Evolutionary conservation across 2,113 vertebrate species (phyloP).

Genomic region (Marcusenius ussheri): DNA sequence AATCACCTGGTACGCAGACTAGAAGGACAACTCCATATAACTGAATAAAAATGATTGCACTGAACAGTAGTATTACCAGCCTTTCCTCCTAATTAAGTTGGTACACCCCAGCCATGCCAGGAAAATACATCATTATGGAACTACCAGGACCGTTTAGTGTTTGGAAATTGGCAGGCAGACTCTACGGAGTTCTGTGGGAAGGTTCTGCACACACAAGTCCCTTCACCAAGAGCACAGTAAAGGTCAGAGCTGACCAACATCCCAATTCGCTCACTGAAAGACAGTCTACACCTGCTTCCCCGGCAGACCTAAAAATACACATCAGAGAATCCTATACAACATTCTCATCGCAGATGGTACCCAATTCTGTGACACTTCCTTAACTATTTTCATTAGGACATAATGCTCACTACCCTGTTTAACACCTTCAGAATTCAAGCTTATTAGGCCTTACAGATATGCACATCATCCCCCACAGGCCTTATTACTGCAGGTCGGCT

Average conservation of each 20-base stretch:
- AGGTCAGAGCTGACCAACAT: neutral
- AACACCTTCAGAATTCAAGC: neutral
- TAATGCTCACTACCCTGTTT: neutral
- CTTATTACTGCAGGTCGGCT: neutral
- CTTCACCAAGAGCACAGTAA: neutral
- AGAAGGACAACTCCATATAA: neutral
- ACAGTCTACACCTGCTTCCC: neutral
- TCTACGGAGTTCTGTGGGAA: neutral
- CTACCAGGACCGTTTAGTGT: neutral
- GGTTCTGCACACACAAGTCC: neutral
- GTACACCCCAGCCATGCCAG: neutral
- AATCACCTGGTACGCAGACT: neutral
- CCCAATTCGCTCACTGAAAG: neutral
- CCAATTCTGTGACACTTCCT: neutral
- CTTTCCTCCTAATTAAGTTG: neutral
- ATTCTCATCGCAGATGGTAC: neutral
- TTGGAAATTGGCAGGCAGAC: neutral
- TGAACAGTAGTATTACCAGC: neutral
- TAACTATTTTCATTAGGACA: neutral
- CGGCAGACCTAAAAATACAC: neutral
- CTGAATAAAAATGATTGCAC: neutral
- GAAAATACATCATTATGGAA: slow-evolving; percentile 1
- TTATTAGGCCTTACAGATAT: neutral
- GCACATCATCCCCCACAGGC: neutral
- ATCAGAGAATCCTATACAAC: neutral